Base-by-base conservation (phyloP, 2,113 vertebrate species). In the Phyllostomus discolor region DNA sequence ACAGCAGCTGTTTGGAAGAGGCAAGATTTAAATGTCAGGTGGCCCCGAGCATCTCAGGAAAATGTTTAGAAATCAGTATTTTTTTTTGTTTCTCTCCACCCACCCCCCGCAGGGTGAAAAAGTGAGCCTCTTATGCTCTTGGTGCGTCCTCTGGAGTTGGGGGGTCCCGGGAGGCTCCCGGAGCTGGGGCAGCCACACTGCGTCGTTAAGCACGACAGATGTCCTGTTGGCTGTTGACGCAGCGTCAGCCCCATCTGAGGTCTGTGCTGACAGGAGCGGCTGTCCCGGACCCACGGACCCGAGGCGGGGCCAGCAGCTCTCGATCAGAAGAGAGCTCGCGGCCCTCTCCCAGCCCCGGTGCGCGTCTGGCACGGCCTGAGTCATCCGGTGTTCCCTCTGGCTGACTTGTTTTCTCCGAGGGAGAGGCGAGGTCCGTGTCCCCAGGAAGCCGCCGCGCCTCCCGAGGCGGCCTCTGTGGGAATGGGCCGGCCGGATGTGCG, bases 181-280 rank as follows among this genome's bases (percentile, higher is more conserved):
- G 90, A 80, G 83, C 86, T 54, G 8, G 48, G 80, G 73, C 57
- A 79, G 43, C 83, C 69, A 11, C 64, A 15, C 87, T 67, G 93
- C 89, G 80, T 97, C 97, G 85, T 59, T 91, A 96, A 94, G 83
- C 48, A 5, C 64, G 82, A 95, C 97, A 95, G 86, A 95, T 94
- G 94, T 97, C 94, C 82, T 91, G 96, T 93, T 88, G 97, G 96
- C 96, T 95, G 88, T 97, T 97, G 76, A 95, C 92, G 90, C 72
- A 82, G 87, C 33, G 46, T 92, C 89, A 88, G 96, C 97, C 19
- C 75, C 86, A 52, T 82, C 97, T n/a, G 83, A 92, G 97, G 96
- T 93, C 96, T 93, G 95, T 67, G 78, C 89, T 86, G 91, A 11
- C 78, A 81, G 33, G 90, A 98, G 96, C 79, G 96, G 95, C 97